Conservation (phyloP, 2,888 invertebrate species). For the Scaptomyza tumidula region DNA sequence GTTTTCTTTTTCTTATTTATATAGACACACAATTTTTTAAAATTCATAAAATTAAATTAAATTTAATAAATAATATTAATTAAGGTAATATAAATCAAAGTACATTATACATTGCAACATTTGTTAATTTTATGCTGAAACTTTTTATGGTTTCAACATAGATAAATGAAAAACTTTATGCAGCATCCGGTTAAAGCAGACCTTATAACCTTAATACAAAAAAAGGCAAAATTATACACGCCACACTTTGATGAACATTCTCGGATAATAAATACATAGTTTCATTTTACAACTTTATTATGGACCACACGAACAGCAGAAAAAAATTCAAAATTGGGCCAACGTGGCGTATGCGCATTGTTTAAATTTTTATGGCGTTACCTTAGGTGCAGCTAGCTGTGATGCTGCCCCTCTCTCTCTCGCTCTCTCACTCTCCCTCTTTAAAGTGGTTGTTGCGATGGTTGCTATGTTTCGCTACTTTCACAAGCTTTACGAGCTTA, state of each 20-base stretch:
- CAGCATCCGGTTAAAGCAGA: constrained; percentile 22
- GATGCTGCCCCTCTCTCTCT: constrained; percentile 19
- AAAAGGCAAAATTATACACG: constrained; percentile 45
- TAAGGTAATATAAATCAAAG: background rate
- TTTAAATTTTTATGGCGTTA: constrained; percentile 64
- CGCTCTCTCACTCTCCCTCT: constrained; percentile 8
- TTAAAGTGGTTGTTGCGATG: constrained; percentile 5
- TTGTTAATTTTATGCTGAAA: background rate
- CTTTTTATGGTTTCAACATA: background rate
- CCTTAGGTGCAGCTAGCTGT: constrained; percentile 35
- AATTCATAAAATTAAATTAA: background rate
- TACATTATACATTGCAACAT: background rate
- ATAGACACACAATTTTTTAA: background rate
- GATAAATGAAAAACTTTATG: constrained; percentile 5
- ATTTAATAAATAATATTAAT: background rate
- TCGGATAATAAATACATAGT: constrained; percentile 64
- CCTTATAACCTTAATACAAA: constrained; percentile 31
- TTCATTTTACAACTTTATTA: constrained; percentile 68
- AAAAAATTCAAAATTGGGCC: constrained; percentile 19
- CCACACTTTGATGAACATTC: constrained; percentile 55
- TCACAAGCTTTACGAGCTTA: constrained; percentile 39
- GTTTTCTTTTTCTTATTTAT: background rate
- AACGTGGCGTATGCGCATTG: constrained; percentile 60
- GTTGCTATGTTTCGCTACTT: constrained; percentile 40
- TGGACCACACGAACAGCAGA: constrained; percentile 33